Conservation (phyloP, 2,888 invertebrate genomes). For the Erebia aethiops region DNA sequence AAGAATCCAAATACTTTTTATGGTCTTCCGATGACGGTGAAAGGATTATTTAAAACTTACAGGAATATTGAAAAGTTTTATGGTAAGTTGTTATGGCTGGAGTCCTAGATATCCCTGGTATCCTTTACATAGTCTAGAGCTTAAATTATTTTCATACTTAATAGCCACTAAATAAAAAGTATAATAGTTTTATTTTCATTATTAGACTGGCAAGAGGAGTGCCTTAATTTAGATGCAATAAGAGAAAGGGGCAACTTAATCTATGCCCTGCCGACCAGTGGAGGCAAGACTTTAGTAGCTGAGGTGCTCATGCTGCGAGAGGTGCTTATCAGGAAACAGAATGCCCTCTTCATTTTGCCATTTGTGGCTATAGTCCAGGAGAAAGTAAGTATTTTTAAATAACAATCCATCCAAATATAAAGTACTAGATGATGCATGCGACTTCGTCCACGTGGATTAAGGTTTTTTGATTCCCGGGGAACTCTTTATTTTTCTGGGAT, state of each 20-base stretch:
- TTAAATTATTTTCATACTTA: too few relatives aligned
- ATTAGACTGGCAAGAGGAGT: slow-evolving; percentile 97
- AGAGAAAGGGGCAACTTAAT: slow-evolving; percentile 90
- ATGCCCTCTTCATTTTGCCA: slow-evolving; percentile 95
- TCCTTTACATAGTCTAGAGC: too few relatives aligned
- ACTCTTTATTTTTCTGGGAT: too few relatives aligned
- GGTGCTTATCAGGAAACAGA: slow-evolving; percentile 89
- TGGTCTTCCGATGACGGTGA: slow-evolving; percentile 89
- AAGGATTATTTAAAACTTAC: slow-evolving; percentile 87
- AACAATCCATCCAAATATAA: too few relatives aligned
- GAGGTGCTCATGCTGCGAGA: slow-evolving; percentile 96
- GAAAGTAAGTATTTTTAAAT: slow-evolving; percentile 84
- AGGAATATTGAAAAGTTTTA: slow-evolving; percentile 92
- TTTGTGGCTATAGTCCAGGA: slow-evolving; percentile 99
- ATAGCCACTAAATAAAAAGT: too few relatives aligned
- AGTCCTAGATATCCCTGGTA: too few relatives aligned
- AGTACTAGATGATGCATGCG: too few relatives aligned
- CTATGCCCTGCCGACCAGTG: slow-evolving; percentile 97
- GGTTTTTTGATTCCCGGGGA: too few relatives aligned
- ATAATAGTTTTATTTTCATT: not conserved
- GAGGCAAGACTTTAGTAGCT: slow-evolving; percentile 98
- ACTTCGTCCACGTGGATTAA: too few relatives aligned
- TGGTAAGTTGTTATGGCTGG: slow-evolving; percentile 79
- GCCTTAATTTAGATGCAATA: slow-evolving; percentile 90
- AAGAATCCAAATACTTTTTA: slow-evolving; percentile 82